Base-by-base conservation (phyloP, 2,113 vertebrate genomes). In the Oophaga pumilio region DNA sequence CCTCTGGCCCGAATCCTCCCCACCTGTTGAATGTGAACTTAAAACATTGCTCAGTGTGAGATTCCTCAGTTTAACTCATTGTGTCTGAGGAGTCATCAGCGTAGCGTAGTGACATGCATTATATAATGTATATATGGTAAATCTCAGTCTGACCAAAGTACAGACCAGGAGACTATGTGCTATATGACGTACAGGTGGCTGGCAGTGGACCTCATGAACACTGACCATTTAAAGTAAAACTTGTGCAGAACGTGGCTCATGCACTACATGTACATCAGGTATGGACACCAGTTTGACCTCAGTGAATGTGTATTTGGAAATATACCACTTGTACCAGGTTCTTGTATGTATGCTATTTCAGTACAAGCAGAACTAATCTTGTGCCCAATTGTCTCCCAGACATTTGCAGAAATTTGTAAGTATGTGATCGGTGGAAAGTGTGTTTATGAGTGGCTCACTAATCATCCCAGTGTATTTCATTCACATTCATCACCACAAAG, bases 1-100 rank as follows among this genome's bases (percentile, higher is more conserved):
- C 62, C 69, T 84, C 80, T 88, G 87, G 69, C 60, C 87, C 76
- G 76, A 88, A 88, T 84, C 87, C 80, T 84, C 81, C 87, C 81
- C 87, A 88, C 87, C 87, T 88, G 87, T 59, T 88, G 87, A 88
- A 88, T 84, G 80, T 84, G 87, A 83, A 88, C 57, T 66, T 87
- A 87, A 87, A 87, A 82, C 80, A 87, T 83, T 62, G 69, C 86
- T 76, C 79, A 77, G 57, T 78, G 57, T 62, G 66, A 76, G 81
- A 88, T 88, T 88, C 87, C 87, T 56, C 73, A 77, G 24, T 43
- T 88, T 88, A 88, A 88, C 87, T 88, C 87, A 81, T 87, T 87
- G 52, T 49, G 28, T 66, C 76, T 52, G 60, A 22, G 22, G 26
- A 33, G 68, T 26, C 28, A 69, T 71, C 26, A 71, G 13, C 8